Evolutionary conservation across 2,797 vertebrate genomes (phyloP).

Genomic region (Acestrorhynchus altus): DNA sequence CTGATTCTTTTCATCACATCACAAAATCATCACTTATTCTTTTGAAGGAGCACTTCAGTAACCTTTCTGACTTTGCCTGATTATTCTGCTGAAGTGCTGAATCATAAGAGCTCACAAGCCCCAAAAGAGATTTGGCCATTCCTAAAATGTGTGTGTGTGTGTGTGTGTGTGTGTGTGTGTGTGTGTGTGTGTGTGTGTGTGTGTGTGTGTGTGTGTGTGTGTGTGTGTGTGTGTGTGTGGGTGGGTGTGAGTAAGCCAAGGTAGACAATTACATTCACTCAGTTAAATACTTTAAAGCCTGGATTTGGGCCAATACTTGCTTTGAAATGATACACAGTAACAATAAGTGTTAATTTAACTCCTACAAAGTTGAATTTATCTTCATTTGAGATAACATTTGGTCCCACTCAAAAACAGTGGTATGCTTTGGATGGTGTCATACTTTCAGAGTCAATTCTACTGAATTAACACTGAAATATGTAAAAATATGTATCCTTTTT

Average conservation of each 20-base stretch:
- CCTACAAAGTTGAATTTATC: too few species aligned
- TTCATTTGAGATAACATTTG: too few species aligned
- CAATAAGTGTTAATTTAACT: too few species aligned
- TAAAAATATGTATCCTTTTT: too few species aligned
- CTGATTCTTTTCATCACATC: neutral
- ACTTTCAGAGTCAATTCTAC: too few species aligned
- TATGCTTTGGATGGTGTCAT: too few species aligned
- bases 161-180: neutral
- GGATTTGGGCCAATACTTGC: too few species aligned
- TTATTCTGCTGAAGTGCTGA: slow-evolving; percentile 18
- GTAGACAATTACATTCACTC: neutral
- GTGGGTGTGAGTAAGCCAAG: neutral
- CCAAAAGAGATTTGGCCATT: neutral
- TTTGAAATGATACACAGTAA: too few species aligned
- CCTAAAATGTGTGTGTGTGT: neutral
- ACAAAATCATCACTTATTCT: neutral
- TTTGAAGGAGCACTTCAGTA: slow-evolving; percentile 6
- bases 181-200: neutral
- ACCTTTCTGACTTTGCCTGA: slow-evolving; percentile 14
- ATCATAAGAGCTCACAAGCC: slow-evolving; percentile 15
- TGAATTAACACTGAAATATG: too few species aligned
- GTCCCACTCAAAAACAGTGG: too few species aligned
- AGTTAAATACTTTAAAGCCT: neutral
- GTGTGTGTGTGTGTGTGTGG: neutral
- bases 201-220: neutral